Evolutionary conservation across 2,888 invertebrate genomes (phyloP).

Genomic region (Trissoscelio sp.): DNA sequence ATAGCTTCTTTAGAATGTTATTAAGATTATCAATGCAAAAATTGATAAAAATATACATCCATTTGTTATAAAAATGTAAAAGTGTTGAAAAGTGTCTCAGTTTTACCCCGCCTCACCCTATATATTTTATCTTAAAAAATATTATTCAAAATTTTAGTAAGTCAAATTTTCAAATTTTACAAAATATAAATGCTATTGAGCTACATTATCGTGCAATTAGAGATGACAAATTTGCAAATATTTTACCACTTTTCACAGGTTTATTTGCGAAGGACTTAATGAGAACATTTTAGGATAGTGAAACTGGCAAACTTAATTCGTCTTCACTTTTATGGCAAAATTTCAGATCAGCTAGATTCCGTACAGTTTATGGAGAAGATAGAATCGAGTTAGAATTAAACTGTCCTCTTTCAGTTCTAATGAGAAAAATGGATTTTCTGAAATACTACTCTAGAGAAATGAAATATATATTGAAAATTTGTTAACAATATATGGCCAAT

Average conservation of each 20-base stretch:
- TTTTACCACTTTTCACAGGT: constrained; percentile 29
- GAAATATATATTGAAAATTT: no score
- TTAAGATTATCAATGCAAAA: no score
- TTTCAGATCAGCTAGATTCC: neutral
- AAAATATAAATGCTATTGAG: neutral
- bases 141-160: no score
- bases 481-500: no score
- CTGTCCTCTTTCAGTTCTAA: neutral
- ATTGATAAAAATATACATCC: no score
- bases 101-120: no score
- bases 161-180: neutral
- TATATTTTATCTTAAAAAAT: no score
- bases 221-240: constrained; percentile 10
- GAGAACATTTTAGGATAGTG: neutral
- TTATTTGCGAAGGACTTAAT: neutral
- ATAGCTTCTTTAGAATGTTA: no score
- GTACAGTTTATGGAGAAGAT: constrained; percentile 25
- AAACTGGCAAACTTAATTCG: neutral
- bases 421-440: neutral
- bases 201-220: constrained; percentile 15
- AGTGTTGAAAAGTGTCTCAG: no score
- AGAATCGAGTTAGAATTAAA: neutral
- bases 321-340: constrained; percentile 11
- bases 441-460: no score
- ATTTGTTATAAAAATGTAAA: no score